Base-by-base conservation (phyloP, 2,113 vertebrate species). In the Macrotis lagotis region DNA sequence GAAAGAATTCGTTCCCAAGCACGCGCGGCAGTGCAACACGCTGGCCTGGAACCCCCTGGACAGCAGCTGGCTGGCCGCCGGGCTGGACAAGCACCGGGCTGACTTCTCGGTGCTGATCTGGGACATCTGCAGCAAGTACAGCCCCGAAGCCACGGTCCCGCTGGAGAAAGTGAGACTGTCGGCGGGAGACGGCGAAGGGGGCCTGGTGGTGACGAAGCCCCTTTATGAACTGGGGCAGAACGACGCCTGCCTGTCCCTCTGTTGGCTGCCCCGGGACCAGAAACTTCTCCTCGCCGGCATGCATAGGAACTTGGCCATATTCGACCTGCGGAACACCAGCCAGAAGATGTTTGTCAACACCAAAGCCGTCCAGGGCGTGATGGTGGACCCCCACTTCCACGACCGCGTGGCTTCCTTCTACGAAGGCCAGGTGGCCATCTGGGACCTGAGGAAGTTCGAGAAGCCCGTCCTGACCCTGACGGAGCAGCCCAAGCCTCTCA, bases 291-390 rank as follows among this genome's bases (percentile, higher is more conserved):
- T 99, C 96, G 99, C 99, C 5, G 99, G 99, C 52, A 99, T 99
- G 99, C 99, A 99, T 97, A 98, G 99, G 51, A 99, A 99, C 97
- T 98, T 99, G 59, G 99, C 99, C 47, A 99, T 99, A 95, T 99
- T 99, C 91, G 99, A 99, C 98, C 98, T 99, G 95, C 99, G 99
- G 94, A 99, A 99, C 98, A 99, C 99, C 0, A 99, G 99, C 98
- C 99, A 99, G 97, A 99, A 99, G 96, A 99, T 99, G 28, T 99
- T 99, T 95, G 99, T 99, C 37, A 99, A 99, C 98, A 99, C 99
- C 53, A 99, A 99, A 98, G 99, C 99, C 97, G 99, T 99, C 96
- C 99, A 99, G 96, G 99, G 99, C 0, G 99, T 99, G 91, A 99
- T 99, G 0, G 99, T 99, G 0, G 99, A 99, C 97, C 99, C 99